Conservation (phyloP, 2,888 invertebrate species). For the Lacanobia wlatinum region DNA sequence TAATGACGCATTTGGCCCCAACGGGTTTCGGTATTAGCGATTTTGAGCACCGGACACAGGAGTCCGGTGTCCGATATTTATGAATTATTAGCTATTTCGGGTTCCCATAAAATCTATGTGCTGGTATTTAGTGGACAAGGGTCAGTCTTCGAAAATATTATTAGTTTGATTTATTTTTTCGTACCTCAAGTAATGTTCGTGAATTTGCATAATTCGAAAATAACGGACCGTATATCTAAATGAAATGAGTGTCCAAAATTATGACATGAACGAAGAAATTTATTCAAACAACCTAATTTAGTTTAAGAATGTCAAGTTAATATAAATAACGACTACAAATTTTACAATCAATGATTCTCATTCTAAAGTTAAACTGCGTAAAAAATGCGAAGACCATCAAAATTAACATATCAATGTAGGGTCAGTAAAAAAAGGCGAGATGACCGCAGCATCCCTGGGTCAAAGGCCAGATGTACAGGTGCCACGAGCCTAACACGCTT, state of each 20-base stretch:
- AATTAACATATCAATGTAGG: constrained; percentile 65
- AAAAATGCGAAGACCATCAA: constrained; percentile 56
- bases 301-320: constrained; percentile 45
- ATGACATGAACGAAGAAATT: constrained; percentile 60
- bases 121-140: constrained; percentile 63
- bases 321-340: constrained; percentile 61
- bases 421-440: constrained; percentile 60
- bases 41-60: constrained; percentile 72
- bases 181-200: constrained; percentile 14
- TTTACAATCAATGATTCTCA: constrained; percentile 51
- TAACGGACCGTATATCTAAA: constrained; percentile 41
- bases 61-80: constrained; percentile 83
- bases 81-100: constrained; percentile 86
- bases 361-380: constrained; percentile 55
- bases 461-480: constrained; percentile 59
- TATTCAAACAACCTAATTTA: constrained; percentile 61
- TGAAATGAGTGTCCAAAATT: constrained; percentile 53
- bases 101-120: constrained; percentile 85
- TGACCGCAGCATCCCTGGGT: constrained; percentile 69
- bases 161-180: constrained; percentile 56
- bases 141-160: constrained; percentile 64
- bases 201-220: constrained; percentile 56
- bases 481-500: constrained; percentile 69
- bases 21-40: constrained; percentile 81
- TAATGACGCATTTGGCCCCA: constrained; percentile 81